A percentile compares a stretch with the other conserved stretches of the same genome.
Evolutionary conservation across 1,140 invertebrate species (phyloP).

Genomic region (Drosophila fuyamai): DNA sequence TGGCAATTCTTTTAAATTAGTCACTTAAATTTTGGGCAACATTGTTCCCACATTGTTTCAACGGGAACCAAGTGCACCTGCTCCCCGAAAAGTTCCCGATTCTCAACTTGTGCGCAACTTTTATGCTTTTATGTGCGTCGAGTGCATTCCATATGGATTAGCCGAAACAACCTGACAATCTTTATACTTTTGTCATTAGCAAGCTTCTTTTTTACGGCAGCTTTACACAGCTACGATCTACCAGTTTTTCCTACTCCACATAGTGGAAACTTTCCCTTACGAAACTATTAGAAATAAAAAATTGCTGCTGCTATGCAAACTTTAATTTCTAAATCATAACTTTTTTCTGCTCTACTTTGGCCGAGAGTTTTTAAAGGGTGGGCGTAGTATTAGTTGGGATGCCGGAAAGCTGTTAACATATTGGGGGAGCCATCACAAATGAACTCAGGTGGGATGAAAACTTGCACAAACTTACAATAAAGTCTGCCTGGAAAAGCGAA

Average conservation of each 20-base stretch:
- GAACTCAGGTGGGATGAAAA: not conserved
- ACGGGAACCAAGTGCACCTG: constrained; percentile 18
- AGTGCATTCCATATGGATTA: constrained; percentile 64
- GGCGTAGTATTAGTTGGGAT: not conserved
- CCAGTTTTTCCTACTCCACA: not conserved
- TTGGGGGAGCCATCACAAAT: constrained; percentile 12
- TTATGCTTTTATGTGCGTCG: constrained; percentile 10
- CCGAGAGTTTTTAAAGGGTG: constrained; percentile 10
- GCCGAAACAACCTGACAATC: constrained; percentile 54
- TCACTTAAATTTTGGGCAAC: constrained; percentile 8
- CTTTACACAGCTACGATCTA: constrained; percentile 3
- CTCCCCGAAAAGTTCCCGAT: constrained; percentile 40
- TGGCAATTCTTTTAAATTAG: not conserved
- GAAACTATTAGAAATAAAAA: constrained; percentile 24
- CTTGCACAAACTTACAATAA: constrained; percentile 6
- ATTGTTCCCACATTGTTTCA: not conserved
- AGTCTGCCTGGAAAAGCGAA: constrained; percentile 10
- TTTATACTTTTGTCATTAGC: constrained; percentile 71
- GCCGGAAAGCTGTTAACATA: constrained; percentile 33
- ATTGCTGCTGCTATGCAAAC: constrained; percentile 53
- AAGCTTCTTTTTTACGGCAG: constrained; percentile 50
- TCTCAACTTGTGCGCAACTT: constrained; percentile 39
- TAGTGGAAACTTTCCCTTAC: constrained; percentile 41
- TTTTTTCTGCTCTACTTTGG: constrained; percentile 63
- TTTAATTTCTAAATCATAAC: constrained; percentile 80